These are phyloP conservation scores for Euschistus heros DNA, from an alignment of 1,140 invertebrate species.

Conservation along the genomic window DNA sequence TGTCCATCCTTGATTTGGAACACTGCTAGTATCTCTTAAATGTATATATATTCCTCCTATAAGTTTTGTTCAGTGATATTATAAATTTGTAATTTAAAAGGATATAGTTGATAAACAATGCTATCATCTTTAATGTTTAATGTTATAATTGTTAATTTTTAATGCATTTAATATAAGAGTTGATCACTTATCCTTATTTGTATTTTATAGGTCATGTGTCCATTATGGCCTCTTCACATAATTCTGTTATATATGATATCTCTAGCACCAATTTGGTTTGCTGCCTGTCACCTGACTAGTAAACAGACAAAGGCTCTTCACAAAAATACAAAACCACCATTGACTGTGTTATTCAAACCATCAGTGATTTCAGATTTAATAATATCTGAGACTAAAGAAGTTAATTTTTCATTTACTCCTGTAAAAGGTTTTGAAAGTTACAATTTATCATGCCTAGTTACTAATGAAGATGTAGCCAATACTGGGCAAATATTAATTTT, in stretches of 20 bases:
- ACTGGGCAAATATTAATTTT: not conserved
- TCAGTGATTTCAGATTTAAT: not conserved
- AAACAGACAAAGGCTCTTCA: constrained; percentile 32
- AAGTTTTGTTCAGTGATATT: too few relatives aligned
- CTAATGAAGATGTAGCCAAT: not conserved
- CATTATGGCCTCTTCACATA: constrained; percentile 46
- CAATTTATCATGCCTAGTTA: not conserved
- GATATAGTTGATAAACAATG: too few relatives aligned
- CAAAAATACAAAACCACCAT: not conserved
- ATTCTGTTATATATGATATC: constrained; percentile 37
- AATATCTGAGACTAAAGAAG: not conserved
- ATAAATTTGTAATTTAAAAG: too few relatives aligned
- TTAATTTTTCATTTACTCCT: not conserved
- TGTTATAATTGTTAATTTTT: too few relatives aligned
- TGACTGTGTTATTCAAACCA: not conserved
- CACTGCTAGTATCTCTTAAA: too few relatives aligned
- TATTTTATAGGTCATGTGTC: constrained; percentile 39
- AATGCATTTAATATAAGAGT: too few relatives aligned
- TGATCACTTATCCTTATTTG: too few relatives aligned
- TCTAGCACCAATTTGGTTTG: constrained; percentile 42
- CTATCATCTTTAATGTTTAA: too few relatives aligned
- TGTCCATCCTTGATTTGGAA: too few relatives aligned
- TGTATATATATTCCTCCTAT: too few relatives aligned
- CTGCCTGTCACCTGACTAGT: constrained; percentile 35
- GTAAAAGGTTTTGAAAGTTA: not conserved